Percentiles rank a stretch among this genome's conserved stretches.
These are phyloP conservation scores for Rhimphoctona megacephalus DNA, from an alignment of 2,888 invertebrate genomes.

Conservation along the genomic window DNA sequence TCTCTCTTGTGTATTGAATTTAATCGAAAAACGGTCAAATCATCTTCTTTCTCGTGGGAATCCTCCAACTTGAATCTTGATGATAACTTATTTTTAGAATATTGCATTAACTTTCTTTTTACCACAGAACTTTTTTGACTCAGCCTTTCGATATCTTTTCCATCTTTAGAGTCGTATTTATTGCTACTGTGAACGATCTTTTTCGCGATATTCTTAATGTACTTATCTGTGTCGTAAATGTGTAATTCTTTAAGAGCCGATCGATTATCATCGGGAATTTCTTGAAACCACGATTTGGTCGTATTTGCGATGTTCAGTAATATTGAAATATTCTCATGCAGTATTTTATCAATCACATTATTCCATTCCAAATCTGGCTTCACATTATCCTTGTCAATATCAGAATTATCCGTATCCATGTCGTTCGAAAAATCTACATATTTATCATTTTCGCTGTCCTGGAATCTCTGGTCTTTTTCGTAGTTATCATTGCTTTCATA, in stretches of 20 bases:
- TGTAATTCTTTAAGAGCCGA: constrained; percentile 63
- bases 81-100: constrained; percentile 6
- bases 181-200: constrained; percentile 60
- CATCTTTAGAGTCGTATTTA: constrained; percentile 29
- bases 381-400: constrained; percentile 32
- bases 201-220: constrained; percentile 63
- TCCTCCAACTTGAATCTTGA: constrained; percentile 1
- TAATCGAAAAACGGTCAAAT: not conserved
- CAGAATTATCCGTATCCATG: constrained; percentile 3
- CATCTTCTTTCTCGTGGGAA: not conserved
- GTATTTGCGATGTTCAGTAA: constrained; percentile 21
- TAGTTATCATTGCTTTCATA: constrained; percentile 51
- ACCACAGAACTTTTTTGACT: not conserved
- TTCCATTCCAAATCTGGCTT: constrained; percentile 58
- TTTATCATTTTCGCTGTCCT: constrained; percentile 36
- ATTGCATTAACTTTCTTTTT: constrained; percentile 49
- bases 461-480: constrained; percentile 45
- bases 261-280: constrained; percentile 12
- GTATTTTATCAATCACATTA: constrained; percentile 58
- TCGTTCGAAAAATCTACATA: constrained; percentile 15
- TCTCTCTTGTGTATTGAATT: not conserved
- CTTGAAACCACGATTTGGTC: constrained; percentile 14
- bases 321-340: constrained; percentile 33
- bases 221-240: constrained; percentile 66
- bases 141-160: not conserved